Conservation (phyloP, 2,113 vertebrate genomes). For the Sylvia atricapilla region DNA sequence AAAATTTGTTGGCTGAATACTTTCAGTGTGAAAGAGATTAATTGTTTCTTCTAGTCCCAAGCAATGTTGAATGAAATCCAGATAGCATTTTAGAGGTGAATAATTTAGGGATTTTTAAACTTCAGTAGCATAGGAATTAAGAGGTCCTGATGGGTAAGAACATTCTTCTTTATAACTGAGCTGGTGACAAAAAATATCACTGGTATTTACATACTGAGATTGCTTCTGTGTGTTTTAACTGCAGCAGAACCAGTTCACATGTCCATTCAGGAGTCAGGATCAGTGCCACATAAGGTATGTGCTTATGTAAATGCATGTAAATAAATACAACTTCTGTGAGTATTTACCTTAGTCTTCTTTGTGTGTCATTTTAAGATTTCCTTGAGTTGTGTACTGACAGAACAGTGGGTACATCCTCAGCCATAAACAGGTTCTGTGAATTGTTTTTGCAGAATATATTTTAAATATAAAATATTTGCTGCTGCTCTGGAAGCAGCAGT, state of each 20-base stretch:
- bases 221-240: not conserved
- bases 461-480: not conserved
- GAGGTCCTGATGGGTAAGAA: not conserved
- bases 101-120: not conserved
- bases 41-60: not conserved
- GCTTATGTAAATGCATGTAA: not conserved
- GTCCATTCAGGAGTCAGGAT: slow-evolving; percentile 68
- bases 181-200: not conserved
- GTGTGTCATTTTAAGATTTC: not conserved
- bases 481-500: not conserved
- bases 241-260: slow-evolving; percentile 50
- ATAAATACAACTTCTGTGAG: not conserved
- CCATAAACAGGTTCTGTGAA: not conserved
- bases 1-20: not conserved
- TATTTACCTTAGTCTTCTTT: not conserved
- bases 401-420: not conserved
- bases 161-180: not conserved
- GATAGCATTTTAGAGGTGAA: not conserved
- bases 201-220: not conserved
- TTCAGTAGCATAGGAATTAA: not conserved
- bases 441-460: not conserved
- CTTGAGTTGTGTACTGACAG: not conserved
- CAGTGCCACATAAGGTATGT: slow-evolving; percentile 52
- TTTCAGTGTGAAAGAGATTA: not conserved
- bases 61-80: not conserved